phyloP scores from a whole-genome alignment of 2,797 vertebrate species.

The Pangasius sanitwongsei region DNA sequence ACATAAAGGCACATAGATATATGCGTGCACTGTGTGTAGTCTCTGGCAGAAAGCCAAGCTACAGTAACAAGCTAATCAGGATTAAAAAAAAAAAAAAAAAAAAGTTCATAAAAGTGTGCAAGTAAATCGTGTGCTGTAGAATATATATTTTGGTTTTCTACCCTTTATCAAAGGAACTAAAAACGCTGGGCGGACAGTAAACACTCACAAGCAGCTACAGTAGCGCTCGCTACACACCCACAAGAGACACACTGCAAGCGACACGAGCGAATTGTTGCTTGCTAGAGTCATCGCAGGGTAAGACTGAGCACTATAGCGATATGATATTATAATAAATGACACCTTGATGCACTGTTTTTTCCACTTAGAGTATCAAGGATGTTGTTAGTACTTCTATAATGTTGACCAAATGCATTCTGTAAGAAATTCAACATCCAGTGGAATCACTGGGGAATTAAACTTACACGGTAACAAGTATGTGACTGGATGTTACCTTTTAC shows the following conservation, averaged over 20 bases:
- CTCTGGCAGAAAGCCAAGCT: constrained; percentile 8
- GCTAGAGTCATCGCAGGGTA: not conserved
- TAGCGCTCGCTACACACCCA: not conserved
- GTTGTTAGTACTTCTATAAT: not conserved
- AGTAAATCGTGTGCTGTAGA: not conserved
- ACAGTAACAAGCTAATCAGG: not conserved
- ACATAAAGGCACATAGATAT: not conserved
- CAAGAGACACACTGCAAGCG: not conserved
- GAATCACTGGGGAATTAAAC: not conserved
- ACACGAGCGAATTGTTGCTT: not conserved
- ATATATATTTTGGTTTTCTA: not conserved
- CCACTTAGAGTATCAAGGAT: not conserved
- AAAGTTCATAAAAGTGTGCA: not conserved
- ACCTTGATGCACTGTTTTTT: not conserved
- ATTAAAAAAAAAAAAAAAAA: no score
- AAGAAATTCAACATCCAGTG: not conserved
- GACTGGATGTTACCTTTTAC: not conserved
- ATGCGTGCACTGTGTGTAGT: not conserved
- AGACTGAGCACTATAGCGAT: not conserved
- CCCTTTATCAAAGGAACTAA: not conserved
- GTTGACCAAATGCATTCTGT: not conserved
- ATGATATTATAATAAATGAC: not conserved
- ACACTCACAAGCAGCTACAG: not conserved
- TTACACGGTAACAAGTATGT: not conserved
- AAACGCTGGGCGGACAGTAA: not conserved